Evolutionary conservation across 2,888 invertebrate species (phyloP), one percentile per base, ranked within the genome.

Genomic region (Cosmopolites sordidus): DNA sequence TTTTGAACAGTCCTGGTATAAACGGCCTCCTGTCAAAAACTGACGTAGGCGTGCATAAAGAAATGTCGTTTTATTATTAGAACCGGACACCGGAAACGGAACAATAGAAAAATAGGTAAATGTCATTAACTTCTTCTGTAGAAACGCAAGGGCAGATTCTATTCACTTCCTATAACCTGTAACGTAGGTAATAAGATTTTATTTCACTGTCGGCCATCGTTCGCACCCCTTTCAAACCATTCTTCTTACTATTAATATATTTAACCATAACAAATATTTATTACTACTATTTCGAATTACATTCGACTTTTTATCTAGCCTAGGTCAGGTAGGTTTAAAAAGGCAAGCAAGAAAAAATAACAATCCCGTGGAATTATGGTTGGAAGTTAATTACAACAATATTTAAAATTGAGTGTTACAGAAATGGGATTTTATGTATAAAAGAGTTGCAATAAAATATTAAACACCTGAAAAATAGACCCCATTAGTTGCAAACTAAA

Each of bases 51-150:
- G 12, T 12, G 33, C n/a, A 33, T 33, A 33, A 33, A 33, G 33
- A 33, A 33, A 33, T 33, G n/a, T n/a, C 33, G 11, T 48, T 52
- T 48, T 51, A 56, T 60, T 59, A 58, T 62, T 33, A 50, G 8
- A 47, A 51, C 47, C 50, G 37, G 51, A 58, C 54, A 55, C 63
- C 62, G 63, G 62, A 64, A 62, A 60, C 58, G 45, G 43, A 56
- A 60, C 55, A 58, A 61, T 58, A 62, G 58, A 58, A 56, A 60
- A 55, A 58, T 58, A 58, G 53, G 60, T 43, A 18, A 54, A 56
- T 50, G 63, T 62, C 61, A 62, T 62, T 62, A 60, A 58, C 55
- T 58, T 53, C 46, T 54, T 43, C 54, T 54, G 49, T 54, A 50
- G 33, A 50, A 22, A 38, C 22, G 38, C 37, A 46, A 50, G 49